A percentile compares a stretch with the other conserved stretches of the same genome.
phyloP scores from a whole-genome alignment of 2,797 vertebrate genomes.

The Mus spretus region DNA sequence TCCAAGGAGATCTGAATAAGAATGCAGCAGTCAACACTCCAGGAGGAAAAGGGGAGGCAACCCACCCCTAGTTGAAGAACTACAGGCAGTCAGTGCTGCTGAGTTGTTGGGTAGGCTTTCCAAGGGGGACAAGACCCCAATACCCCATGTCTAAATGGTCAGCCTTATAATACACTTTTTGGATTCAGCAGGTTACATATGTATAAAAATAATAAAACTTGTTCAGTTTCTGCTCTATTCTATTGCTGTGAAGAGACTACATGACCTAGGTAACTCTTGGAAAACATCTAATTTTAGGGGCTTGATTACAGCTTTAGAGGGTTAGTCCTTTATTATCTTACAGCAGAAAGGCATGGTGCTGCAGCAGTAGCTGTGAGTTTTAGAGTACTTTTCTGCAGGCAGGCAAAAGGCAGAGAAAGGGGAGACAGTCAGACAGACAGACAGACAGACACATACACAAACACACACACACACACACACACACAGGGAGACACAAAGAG shows the following conservation, averaged over 20 bases:
- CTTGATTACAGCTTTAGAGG: not conserved
- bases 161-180: not conserved
- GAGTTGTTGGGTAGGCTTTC: not conserved
- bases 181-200: not conserved
- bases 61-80: not conserved
- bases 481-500: not conserved
- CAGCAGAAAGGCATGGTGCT: not conserved
- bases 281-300: not conserved
- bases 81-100: not conserved
- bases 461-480: too few relatives aligned
- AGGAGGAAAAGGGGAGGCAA: not conserved
- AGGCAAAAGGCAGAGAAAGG: not conserved
- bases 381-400: not conserved
- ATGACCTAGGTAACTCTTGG: not conserved
- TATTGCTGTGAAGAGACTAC: not conserved
- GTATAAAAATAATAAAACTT: not conserved
- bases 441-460: too few relatives aligned
- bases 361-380: not conserved
- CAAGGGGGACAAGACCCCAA: too few relatives aligned
- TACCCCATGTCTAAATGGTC: not conserved
- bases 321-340: too few relatives aligned
- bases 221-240: not conserved
- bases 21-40: too few relatives aligned
- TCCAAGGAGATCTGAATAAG: not conserved
- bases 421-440: rapidly evolving